A percentile compares a stretch with the other conserved stretches of the same genome.
Evolutionary conservation across 2,113 vertebrate genomes (phyloP).

Genomic region (Pelusios castaneus): DNA sequence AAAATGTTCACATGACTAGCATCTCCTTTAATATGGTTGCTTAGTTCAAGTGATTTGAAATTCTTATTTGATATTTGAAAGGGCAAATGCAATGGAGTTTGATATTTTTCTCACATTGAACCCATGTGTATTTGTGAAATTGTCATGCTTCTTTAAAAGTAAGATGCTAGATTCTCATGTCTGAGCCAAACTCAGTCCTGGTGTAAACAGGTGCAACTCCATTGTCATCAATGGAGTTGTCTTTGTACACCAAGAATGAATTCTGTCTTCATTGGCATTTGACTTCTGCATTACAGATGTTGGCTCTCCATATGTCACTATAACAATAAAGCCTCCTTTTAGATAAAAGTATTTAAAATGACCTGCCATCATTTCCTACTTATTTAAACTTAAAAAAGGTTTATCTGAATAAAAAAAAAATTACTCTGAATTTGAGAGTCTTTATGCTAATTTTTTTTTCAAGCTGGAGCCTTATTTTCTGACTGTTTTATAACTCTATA

Average conservation of each 20-base stretch:
- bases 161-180: neutral
- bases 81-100: neutral
- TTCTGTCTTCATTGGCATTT: neutral
- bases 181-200: neutral
- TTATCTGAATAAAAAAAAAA: neutral
- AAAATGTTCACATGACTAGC: neutral
- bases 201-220: neutral
- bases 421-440: neutral
- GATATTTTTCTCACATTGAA: neutral
- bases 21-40: neutral
- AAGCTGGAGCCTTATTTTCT: slow-evolving; percentile 15
- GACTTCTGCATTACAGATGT: neutral
- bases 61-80: accelerated
- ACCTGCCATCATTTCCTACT: neutral
- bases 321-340: neutral
- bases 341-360: neutral
- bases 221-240: neutral
- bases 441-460: neutral
- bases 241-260: accelerated
- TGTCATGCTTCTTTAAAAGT: neutral
- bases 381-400: neutral
- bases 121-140: neutral
- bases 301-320: neutral
- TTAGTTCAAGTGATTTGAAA: neutral
- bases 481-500: neutral